A percentile compares a stretch with the other conserved stretches of the same genome.
phyloP scores from a whole-genome alignment of 2,888 invertebrate species.

The Megamerina dolium region DNA sequence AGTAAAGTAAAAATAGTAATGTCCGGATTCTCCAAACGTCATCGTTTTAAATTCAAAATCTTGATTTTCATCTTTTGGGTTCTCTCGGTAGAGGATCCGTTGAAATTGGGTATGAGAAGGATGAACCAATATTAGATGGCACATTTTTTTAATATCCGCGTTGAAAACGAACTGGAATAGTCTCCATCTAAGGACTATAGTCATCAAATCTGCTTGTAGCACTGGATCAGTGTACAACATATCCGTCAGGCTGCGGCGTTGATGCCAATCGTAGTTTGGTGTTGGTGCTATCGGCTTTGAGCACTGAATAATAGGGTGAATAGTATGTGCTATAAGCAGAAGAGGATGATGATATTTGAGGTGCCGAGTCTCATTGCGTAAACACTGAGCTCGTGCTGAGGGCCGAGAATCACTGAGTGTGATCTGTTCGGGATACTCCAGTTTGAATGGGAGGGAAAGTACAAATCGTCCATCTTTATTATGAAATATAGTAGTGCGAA shows the following conservation, averaged over 20 bases:
- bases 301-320: constrained; percentile 19
- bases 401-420: too few relatives aligned
- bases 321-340: too few relatives aligned
- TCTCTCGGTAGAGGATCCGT: constrained; percentile 18
- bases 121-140: too few relatives aligned
- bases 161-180: constrained; percentile 17
- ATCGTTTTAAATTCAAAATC: constrained; percentile 13
- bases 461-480: constrained; percentile 6
- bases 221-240: constrained; percentile 13
- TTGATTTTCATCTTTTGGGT: too few relatives aligned
- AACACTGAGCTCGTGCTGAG: too few relatives aligned
- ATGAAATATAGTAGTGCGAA: too few relatives aligned
- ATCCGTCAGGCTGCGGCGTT: constrained; percentile 17
- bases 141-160: constrained; percentile 22
- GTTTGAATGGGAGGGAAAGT: too few relatives aligned
- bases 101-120: too few relatives aligned
- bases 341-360: too few relatives aligned
- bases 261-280: constrained; percentile 21
- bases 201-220: constrained; percentile 16
- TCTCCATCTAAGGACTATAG: too few relatives aligned
- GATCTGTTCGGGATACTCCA: constrained; percentile 6
- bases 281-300: constrained; percentile 13
- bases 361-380: too few relatives aligned
- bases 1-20: constrained; percentile 17
- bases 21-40: constrained; percentile 18